phyloP scores from a whole-genome alignment of 2,797 vertebrate genomes.

The Hapalemur alaotrensis region DNA sequence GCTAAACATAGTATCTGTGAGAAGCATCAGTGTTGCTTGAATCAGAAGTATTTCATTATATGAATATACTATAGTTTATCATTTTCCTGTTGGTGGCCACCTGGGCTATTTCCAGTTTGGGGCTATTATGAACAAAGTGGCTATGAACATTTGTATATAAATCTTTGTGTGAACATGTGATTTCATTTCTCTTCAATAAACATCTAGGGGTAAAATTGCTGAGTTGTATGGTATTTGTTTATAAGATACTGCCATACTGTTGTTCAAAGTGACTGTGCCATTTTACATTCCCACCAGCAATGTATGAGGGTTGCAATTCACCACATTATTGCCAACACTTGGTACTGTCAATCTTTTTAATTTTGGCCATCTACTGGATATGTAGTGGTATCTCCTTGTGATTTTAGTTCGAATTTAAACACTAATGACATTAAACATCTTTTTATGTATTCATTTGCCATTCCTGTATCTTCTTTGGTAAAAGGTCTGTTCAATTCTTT shows the following conservation, averaged over 20 bases:
- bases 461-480: neutral
- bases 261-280: neutral
- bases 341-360: neutral
- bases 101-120: neutral
- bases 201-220: neutral
- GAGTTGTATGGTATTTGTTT: neutral
- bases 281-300: neutral
- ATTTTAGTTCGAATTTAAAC: neutral
- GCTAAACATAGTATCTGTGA: neutral
- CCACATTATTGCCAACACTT: neutral
- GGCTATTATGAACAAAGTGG: constrained; percentile 38
- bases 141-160: constrained; percentile 32
- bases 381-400: neutral
- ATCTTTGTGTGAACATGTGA: constrained; percentile 28
- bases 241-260: neutral
- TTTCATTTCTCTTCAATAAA: constrained; percentile 59
- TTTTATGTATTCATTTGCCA: neutral
- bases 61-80: neutral
- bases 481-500: neutral
- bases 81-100: neutral
- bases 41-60: neutral
- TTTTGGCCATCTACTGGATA: neutral
- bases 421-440: neutral
- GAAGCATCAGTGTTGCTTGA: neutral
- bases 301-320: neutral